Evolutionary conservation across 2,113 vertebrate species (phyloP).

Genomic region (Drymodes brunneopygia): DNA sequence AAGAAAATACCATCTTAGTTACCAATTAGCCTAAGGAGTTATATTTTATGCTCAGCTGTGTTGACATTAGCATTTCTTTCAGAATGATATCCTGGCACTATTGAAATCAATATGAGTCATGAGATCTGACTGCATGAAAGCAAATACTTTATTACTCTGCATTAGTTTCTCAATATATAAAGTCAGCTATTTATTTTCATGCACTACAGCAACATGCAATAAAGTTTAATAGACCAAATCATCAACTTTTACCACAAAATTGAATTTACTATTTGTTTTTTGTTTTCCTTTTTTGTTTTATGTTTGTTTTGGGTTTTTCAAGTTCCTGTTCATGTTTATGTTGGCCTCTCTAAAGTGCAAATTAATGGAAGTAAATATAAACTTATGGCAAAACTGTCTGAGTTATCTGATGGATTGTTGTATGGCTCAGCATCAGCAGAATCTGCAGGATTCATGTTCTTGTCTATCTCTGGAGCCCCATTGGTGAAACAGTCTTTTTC

Average conservation of each 20-base stretch:
- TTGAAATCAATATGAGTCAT: neutral
- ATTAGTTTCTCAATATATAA: neutral
- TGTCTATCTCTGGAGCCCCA: neutral
- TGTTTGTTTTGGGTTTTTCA: neutral
- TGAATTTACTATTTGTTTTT: neutral
- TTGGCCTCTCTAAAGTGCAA: neutral
- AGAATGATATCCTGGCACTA: neutral
- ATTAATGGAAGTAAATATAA: neutral
- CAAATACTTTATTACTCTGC: neutral
- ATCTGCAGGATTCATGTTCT: neutral
- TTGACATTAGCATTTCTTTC: neutral
- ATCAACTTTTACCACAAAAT: neutral
- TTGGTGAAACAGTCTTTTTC: neutral
- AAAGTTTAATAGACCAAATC: neutral
- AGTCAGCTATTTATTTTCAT: neutral
- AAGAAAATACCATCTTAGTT: neutral
- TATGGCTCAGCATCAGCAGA: neutral
- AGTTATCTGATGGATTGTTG: neutral
- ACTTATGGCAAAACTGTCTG: neutral
- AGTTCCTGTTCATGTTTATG: neutral
- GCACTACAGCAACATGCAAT: neutral
- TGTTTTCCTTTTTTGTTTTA: neutral
- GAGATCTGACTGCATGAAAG: neutral
- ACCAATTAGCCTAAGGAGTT: neutral
- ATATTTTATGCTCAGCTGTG: neutral